Conservation (phyloP, 2,113 vertebrate species). For the Cathartes aura region DNA sequence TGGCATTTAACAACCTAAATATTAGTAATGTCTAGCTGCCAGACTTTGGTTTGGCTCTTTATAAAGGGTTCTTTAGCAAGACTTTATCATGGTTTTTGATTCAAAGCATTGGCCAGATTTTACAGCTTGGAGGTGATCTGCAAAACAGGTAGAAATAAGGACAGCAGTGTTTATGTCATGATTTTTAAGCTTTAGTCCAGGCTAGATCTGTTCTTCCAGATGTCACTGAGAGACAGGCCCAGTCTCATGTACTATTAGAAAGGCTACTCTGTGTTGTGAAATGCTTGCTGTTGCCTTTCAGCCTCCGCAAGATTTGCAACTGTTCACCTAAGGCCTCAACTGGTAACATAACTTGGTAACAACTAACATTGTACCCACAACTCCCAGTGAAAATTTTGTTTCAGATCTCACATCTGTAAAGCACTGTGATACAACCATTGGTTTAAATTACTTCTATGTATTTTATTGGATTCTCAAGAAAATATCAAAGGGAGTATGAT, state of each 20-base stretch:
- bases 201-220: neutral
- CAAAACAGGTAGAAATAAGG: neutral
- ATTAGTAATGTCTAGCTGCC: neutral
- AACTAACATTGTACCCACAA: neutral
- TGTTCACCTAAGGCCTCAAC: rapidly evolving
- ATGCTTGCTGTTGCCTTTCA: neutral
- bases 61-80: neutral
- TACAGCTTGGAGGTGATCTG: neutral
- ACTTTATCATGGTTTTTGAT: neutral
- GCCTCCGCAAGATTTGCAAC: neutral
- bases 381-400: neutral
- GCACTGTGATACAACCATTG: neutral
- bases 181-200: neutral
- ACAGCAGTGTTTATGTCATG: neutral
- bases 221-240: neutral
- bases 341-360: neutral
- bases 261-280: neutral
- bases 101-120: neutral
- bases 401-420: neutral
- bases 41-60: neutral
- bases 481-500: neutral
- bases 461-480: neutral
- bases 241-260: neutral
- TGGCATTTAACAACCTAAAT: neutral
- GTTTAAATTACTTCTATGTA: neutral